phyloP scores from a whole-genome alignment of 2,888 invertebrate genomes.

The Eupithecia subfuscata region DNA sequence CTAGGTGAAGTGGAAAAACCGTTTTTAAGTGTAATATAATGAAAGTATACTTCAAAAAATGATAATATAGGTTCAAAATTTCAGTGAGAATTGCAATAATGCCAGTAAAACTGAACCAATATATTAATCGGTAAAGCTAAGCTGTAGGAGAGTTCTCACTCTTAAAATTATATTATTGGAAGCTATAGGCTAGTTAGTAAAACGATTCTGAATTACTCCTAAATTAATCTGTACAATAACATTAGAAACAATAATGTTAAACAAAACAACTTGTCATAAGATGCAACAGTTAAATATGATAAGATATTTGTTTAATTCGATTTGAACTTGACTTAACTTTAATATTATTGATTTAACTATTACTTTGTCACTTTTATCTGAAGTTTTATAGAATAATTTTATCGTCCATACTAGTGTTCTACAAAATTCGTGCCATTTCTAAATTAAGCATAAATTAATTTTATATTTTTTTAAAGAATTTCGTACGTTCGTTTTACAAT shows the following conservation, averaged over 20 bases:
- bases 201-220: neutral
- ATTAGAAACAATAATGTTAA: neutral
- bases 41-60: neutral
- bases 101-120: constrained; percentile 66
- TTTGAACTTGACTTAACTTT: neutral
- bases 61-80: constrained; percentile 28
- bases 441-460: constrained; percentile 47
- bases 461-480: constrained; percentile 28
- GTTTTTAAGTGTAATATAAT: constrained; percentile 1
- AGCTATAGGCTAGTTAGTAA: neutral
- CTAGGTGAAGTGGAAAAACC: neutral
- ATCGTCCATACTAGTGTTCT: constrained; percentile 49
- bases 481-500: neutral
- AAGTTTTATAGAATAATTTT: constrained; percentile 24
- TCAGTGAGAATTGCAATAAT: constrained; percentile 79
- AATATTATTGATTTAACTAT: neutral
- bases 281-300: neutral
- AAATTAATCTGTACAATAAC: neutral
- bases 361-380: constrained; percentile 10
- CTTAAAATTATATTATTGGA: constrained; percentile 2
- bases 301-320: neutral
- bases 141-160: constrained; percentile 38
- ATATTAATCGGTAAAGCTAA: constrained; percentile 47
- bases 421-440: constrained; percentile 62
- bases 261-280: neutral